Evolutionary conservation across 2,888 invertebrate species (phyloP), one percentile per base, ranked within the genome.

Genomic region (Mythimna lalbum): DNA sequence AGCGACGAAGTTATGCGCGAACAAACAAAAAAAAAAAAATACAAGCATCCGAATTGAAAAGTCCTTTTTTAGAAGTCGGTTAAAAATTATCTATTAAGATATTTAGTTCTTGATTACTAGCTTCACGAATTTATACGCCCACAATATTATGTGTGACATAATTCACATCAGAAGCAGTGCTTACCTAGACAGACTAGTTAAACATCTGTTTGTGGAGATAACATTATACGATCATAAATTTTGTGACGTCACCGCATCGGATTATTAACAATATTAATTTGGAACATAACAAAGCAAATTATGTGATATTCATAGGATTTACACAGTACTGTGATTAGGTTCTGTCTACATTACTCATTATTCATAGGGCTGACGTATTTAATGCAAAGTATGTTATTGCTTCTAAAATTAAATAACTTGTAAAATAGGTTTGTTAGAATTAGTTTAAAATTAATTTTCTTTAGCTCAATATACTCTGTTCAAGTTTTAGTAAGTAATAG

Each of bases 261-360:
- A 77, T 80, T 81, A 87, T 85, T 87, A 89, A 81, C 85, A 85
- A 82, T 81, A 89, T 88, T 90, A 90, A 90, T 91, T 88, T 83
- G 82, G 74, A 79, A 75, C 80, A 83, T 82, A 86, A 88, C 89
- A 87, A 87, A 88, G 87, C 87, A 87, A 86, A 89, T 89, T 88
- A 89, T 87, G 66, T 69, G 52, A 59, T 80, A 83, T 82, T 76
- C 80, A 76, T 81, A 82, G 69, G 69, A 80, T 84, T 86, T 85
- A 83, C 79, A 86, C 83, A 84, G 83, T 83, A 80, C 73, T 67
- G 78, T 88, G 87, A 89, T 88, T 89, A 89, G 83, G 83, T 78
- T 84, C 79, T 73, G 81, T 85, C 80, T 84, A 86, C 86, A 85
- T 65, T 80, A 72, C 80, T 65, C 53, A 56, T 69, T 47, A 68